Conservation (phyloP, 2,113 vertebrate species). For the Platycercus adscitus region DNA sequence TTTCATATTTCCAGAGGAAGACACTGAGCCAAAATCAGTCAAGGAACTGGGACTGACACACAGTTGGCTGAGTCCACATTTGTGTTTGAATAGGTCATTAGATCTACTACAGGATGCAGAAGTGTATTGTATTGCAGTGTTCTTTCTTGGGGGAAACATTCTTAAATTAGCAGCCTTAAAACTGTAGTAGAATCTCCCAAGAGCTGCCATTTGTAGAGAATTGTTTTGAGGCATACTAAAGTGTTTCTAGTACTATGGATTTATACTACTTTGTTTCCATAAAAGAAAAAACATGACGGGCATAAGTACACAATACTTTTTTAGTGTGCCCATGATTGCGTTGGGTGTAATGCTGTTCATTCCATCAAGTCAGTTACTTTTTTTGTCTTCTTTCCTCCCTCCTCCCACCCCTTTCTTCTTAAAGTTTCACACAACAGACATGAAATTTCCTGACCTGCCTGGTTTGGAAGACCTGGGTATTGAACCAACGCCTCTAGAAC, state of each 20-base stretch:
- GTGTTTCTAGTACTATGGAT: not conserved
- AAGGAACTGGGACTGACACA: not conserved
- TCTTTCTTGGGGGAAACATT: not conserved
- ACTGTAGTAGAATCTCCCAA: not conserved
- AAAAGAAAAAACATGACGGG: not conserved
- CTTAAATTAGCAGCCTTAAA: not conserved
- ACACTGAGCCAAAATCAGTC: not conserved
- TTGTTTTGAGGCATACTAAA: not conserved
- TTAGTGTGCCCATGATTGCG: not conserved
- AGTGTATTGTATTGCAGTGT: not conserved
- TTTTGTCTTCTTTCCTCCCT: not conserved
- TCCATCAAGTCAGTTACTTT: not conserved
- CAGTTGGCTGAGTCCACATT: not conserved
- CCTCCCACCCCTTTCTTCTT: not conserved
- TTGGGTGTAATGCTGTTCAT: not conserved
- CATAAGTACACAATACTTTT: not conserved
- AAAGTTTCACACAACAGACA: constrained; percentile 90
- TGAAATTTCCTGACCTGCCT: constrained; percentile 85
- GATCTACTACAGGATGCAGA: not conserved
- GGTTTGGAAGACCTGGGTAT: constrained; percentile 92
- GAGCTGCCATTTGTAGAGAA: not conserved
- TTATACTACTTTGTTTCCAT: not conserved
- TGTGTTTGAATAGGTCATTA: not conserved
- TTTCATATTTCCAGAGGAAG: not conserved
- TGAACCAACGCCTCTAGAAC: constrained; percentile 81